Base-by-base conservation (phyloP, 1,140 invertebrate genomes). In the Papilio dardanus region DNA sequence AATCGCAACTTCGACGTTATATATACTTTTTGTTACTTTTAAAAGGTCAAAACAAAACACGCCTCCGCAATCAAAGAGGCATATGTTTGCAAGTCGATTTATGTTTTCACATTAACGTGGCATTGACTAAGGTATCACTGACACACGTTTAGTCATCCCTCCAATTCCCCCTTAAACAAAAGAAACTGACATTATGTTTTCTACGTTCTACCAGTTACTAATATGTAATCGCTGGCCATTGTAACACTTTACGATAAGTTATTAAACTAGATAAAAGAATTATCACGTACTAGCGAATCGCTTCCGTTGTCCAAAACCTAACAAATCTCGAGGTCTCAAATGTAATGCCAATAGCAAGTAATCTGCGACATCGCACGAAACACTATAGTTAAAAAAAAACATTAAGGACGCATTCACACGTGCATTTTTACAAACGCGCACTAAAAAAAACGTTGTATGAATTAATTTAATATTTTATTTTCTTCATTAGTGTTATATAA, bases 1-100 rank as follows among this genome's bases (percentile, higher is more conserved):
- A 58, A 28, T 28, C 54, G 21, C 24, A 62, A 14, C 24, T 62
- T 62, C 54, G 24, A 62, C 24, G 16, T 14, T 62, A 24, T 62
- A 62, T 62, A 28, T 21, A 12, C 35, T 5, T 14, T 62, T 62
- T 62, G 19, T 62, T 28, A 28, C 54, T 62, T 62, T 28, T 12
- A 14, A 30, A 62, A 62, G 54, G 24, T 62, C 24, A 14, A 30
- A 58, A 58, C 54, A 28, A 58, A 58, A 58, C 54, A 58, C 54
- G 54, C 54, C 12, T 58, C 12, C 24, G 14, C 54, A 58, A 24
- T 58, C 28, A 58, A 24, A 24, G 24, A 24, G 50, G 50, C 46
- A 50, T 50, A 5, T 21, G 50, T 24, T 19, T 8, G 10, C 8
- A 21, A 24, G 3, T 58, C 21, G 21, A 12, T 58, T 58, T 58